These are phyloP conservation scores for Laothoe populi DNA, from an alignment of 2,888 invertebrate species.

Conservation along the genomic window DNA sequence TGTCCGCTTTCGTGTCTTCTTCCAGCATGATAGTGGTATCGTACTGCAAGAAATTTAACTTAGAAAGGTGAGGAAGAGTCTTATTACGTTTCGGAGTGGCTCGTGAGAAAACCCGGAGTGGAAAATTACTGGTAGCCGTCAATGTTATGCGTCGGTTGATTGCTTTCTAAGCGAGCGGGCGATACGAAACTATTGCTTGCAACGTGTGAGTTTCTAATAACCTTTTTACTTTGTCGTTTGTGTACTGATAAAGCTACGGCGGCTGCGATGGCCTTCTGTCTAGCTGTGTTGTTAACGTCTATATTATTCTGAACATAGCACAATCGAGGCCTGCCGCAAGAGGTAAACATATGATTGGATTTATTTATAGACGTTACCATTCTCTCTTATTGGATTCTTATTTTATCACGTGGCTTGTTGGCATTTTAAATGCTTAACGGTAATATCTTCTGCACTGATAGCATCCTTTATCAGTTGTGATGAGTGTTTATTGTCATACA, in stretches of 20 bases:
- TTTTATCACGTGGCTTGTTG: constrained; percentile 31
- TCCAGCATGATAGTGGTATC: constrained; percentile 89
- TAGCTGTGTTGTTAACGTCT: constrained; percentile 2
- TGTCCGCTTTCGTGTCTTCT: constrained; percentile 86
- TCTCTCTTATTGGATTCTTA: constrained; percentile 57
- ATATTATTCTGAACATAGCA: constrained; percentile 33
- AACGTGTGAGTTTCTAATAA: constrained; percentile 80
- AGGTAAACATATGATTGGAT: constrained; percentile 67
- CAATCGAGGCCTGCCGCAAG: constrained; percentile 49
- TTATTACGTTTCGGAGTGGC: constrained; percentile 53
- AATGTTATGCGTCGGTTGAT: constrained; percentile 68
- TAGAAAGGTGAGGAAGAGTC: constrained; percentile 85
- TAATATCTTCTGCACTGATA: not conserved
- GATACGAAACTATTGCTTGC: constrained; percentile 72
- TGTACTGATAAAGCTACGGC: constrained; percentile 48
- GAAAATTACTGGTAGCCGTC: constrained; percentile 78
- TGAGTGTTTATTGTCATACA: not conserved
- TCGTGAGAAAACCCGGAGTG: constrained; percentile 58
- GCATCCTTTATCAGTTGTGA: not conserved
- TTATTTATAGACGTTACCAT: constrained; percentile 59
- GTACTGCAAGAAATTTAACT: constrained; percentile 86
- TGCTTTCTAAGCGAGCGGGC: constrained; percentile 78
- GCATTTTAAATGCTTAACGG: constrained; percentile 19
- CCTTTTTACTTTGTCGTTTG: constrained; percentile 60
- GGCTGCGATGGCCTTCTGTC: constrained; percentile 42